Base-by-base conservation (phyloP, 2,113 vertebrate genomes). In the Cyanoramphus novaezelandiae region DNA sequence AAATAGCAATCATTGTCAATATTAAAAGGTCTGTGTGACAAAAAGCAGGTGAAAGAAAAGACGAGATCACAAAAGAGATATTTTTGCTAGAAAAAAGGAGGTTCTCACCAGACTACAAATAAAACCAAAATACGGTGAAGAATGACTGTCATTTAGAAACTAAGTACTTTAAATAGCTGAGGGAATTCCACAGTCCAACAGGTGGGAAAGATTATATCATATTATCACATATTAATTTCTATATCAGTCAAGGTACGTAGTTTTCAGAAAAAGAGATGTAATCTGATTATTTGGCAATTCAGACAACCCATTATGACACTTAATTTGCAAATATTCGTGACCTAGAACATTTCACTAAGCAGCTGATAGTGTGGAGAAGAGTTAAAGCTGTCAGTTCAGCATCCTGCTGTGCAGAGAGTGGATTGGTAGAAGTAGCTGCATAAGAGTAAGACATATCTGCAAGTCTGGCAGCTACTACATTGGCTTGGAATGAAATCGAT, bases 181-280 rank as follows among this genome's bases (percentile, higher is more conserved):
- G 52, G 81, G 75, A 90, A 60, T 86, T 92, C 72, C 20, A 1
- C 12, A 84, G 72, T 71, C 70, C 41, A 78, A 2, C 20, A 69
- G n/a, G 28, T 90, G 46, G 41, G 69, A 76, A 52, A 80, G 63
- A n/a, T 16, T 81, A 17, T 55, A 70, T 79, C 41, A 57, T 69
- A 13, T 60, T 83, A 65, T 8, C 44, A 28, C 71, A 35, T 88
- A 90, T 82, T 81, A 94, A 92, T 95, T 94, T 88, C 83, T 82
- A 0, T 68, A 50, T 78, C 80, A 71, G 67, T 84, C 2, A 2
- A 72, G 46, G 37, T 93, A 63, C 4, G 0, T 76, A 0, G 1
- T 96, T 96, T 92, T 77, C 63, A 85, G 88, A 43, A 93, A 35
- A 78, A 55, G 52, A 29, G 10, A 17, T 76, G 62, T 71, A 75